These are phyloP conservation scores for Choristoneura rosaceana DNA, from an alignment of 2,888 invertebrate species.

Conservation along the genomic window DNA sequence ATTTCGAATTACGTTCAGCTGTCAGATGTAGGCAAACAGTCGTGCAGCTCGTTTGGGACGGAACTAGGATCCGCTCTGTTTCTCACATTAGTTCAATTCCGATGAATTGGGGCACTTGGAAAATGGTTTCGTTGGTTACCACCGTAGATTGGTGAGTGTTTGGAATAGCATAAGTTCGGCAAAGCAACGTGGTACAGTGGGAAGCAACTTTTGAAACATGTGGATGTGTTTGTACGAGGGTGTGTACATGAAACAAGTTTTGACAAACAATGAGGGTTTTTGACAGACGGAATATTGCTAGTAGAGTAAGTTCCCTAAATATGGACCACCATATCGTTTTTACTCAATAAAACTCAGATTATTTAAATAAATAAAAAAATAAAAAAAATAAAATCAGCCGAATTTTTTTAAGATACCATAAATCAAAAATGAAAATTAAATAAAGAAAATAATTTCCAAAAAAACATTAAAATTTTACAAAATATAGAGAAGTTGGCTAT, in stretches of 20 bases:
- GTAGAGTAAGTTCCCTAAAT: too few relatives aligned
- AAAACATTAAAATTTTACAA: too few relatives aligned
- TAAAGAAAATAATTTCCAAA: too few relatives aligned
- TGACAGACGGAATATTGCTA: too few relatives aligned
- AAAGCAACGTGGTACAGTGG: neutral
- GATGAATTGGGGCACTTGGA: constrained; percentile 67
- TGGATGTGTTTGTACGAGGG: neutral
- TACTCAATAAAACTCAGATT: too few relatives aligned
- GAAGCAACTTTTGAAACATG: neutral
- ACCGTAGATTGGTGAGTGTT: constrained; percentile 15
- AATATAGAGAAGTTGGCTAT: too few relatives aligned
- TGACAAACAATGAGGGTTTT: too few relatives aligned
- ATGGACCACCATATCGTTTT: too few relatives aligned
- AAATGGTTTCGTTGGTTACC: constrained; percentile 47
- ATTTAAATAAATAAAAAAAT: too few relatives aligned
- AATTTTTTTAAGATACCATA: too few relatives aligned
- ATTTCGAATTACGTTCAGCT: constrained; percentile 69
- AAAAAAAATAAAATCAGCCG: too few relatives aligned
- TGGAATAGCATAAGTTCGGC: constrained; percentile 26
- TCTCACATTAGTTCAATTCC: constrained; percentile 76
- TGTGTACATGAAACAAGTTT: neutral
- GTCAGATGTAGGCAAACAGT: constrained; percentile 75
- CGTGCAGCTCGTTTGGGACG: constrained; percentile 61
- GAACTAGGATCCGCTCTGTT: constrained; percentile 65
- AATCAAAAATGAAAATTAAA: too few relatives aligned